Evolutionary conservation across 30 jellyfish, hydroid and myxozoan genomes (phyloP), one percentile per base, ranked within the genome.

Genomic region (Pelagia noctiluca): DNA sequence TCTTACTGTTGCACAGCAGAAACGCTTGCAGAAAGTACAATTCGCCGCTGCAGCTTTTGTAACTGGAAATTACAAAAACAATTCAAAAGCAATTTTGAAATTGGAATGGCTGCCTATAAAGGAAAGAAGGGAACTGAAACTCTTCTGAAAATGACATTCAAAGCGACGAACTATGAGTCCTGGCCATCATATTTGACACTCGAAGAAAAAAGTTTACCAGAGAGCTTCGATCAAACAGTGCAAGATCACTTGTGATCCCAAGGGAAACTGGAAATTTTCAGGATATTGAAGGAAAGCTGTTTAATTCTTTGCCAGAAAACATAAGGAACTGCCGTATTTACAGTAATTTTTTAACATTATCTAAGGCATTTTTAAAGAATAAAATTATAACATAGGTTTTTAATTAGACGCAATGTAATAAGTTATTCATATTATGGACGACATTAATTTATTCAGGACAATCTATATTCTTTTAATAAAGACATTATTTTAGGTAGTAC

Each of bases 191-290:
- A 2, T 0, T 35, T 71, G 84, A 25, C 84, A 71, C 84, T 37
- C 1, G 77, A 71, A 71, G 84, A 71, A 38, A 71, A 71, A 34
- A 71, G 84, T 71, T 46, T 71, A 71, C 36, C 84, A 71, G 84
- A 37, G 84, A 71, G 76, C 84, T 71, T 49, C 80, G 72, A 68
- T 68, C 80, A 68, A 68, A 62, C 80, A 68, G 80, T 68, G 80
- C 80, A 68, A 68, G 80, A 68, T 37, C 80, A 68, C 80, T 68
- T 25, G 80, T 68, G 80, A 68, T 68, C 80, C 80, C 72, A 68
- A 68, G 80, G 80, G 80, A 68, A 68, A 68, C 0, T 62, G 80
- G 80, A 68, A 68, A 0, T 68, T 68, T 68, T 34, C 80, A 68
- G 80, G 63, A 68, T 31, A 21, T 35, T 0, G 74, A 35, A 61